Evolutionary conservation across 2,113 vertebrate genomes (phyloP), one percentile per base, ranked within the genome.

Genomic region (Pipa parva): DNA sequence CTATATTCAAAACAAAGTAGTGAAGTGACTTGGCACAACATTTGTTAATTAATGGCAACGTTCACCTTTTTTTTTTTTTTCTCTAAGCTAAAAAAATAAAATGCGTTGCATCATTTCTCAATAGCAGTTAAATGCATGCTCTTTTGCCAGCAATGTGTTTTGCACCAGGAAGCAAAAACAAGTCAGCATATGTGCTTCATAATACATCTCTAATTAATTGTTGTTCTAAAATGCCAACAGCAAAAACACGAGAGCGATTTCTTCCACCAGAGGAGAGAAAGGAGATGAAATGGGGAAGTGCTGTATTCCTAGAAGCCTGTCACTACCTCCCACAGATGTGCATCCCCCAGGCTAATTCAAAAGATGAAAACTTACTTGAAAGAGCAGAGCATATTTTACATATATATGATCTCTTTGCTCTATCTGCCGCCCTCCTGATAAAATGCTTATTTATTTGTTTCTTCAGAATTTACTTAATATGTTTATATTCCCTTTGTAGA

Each of bases 161-260:
- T 70, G 48, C n/a, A 70, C 29, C 65, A 60, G 46, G 25, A 69
- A 69, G 51, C 57, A 42, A 42, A 26, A 45, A 52, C 37, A 42
- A 27, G 57, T 70, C 61, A 58, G 57, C 66, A 70, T 70, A 70
- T 70, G 66, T 54, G 48, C 66, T 61, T 45, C n/a, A 70, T 61
- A 70, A 45, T 61, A 61, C 25, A 31, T 54, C 66, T 54, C 66
- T 70, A 70, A 70, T 70, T 70, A 70, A 61, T 70, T 70, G 66
- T 25, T 52, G 45, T 49, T 54, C 48, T 59, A 51, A 61, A 70
- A 70, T 61, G 66, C 66, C 52, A 54, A 54, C n/a, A 70, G 66
- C 66, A 60, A 70, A n/a, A 68, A 61, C 17, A 18, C 4, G 20
- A 68, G 55, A 29, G 57, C 48, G 18, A 70, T 61, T 52, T 61